Evolutionary conservation across 2,797 vertebrate species (phyloP).

Genomic region (Hydrophis major): DNA sequence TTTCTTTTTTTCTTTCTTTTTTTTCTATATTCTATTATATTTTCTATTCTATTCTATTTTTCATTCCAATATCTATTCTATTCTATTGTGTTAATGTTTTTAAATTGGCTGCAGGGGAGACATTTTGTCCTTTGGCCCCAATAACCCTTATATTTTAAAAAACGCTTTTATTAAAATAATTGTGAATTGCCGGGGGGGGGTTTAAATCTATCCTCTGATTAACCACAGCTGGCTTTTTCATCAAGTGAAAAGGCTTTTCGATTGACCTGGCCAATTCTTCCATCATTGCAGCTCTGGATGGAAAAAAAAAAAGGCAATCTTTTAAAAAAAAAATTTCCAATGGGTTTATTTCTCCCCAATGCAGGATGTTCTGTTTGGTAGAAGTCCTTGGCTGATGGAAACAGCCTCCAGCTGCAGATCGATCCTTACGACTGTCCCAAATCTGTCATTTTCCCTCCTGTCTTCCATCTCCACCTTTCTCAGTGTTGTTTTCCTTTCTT

Average conservation of each 20-base stretch:
- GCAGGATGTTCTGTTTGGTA: background rate
- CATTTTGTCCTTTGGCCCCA: background rate
- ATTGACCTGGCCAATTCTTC: background rate
- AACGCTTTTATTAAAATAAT: background rate
- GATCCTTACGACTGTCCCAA: background rate
- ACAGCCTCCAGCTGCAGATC: background rate
- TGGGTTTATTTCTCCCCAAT: background rate
- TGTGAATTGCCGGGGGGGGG: background rate
- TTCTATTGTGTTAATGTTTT: background rate
- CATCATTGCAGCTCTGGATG: background rate
- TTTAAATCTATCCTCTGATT: background rate
- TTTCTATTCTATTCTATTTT: no score
- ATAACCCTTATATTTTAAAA: background rate
- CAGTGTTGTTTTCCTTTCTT: background rate
- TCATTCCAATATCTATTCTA: no score
- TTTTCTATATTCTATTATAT: no score
- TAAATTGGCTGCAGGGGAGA: background rate
- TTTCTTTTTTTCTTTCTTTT: no score
- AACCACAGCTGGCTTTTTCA: background rate
- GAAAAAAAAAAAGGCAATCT: background rate
- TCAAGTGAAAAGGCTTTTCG: background rate
- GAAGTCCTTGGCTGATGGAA: background rate
- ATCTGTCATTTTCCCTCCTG: background rate
- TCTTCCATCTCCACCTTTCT: background rate
- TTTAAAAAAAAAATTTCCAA: background rate